Evolutionary conservation across 1,140 invertebrate genomes (phyloP).

Genomic region (Diabrotica undecimpunctata): DNA sequence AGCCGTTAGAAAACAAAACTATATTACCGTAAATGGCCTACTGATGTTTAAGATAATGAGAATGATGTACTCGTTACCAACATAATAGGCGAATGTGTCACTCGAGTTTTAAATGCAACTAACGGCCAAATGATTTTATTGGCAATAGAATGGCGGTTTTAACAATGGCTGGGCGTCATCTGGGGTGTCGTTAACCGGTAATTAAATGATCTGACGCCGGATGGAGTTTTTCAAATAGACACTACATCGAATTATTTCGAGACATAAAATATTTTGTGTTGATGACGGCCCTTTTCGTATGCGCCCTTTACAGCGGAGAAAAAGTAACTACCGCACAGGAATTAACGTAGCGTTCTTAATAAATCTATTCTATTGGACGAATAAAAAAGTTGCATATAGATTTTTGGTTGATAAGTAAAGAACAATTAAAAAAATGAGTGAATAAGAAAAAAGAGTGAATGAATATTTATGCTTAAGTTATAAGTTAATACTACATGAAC

Average conservation of each 20-base stretch:
- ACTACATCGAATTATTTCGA: slow-evolving; percentile 14
- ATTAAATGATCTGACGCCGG: slow-evolving; percentile 40
- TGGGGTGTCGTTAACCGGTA: slow-evolving; percentile 41
- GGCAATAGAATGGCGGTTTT: slow-evolving; percentile 32
- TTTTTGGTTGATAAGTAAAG: too few relatives aligned
- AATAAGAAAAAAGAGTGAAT: too few relatives aligned
- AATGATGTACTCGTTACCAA: background rate
- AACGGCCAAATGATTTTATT: slow-evolving; percentile 40
- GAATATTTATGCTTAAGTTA: too few relatives aligned
- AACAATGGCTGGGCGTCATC: slow-evolving; percentile 32
- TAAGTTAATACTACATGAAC: too few relatives aligned
- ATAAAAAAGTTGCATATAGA: too few relatives aligned
- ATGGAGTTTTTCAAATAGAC: slow-evolving; percentile 32
- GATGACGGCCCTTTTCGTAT: background rate
- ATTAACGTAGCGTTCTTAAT: too few relatives aligned
- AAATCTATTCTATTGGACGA: too few relatives aligned
- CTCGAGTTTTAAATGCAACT: slow-evolving; percentile 28
- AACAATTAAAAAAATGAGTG: too few relatives aligned
- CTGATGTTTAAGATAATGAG: slow-evolving; percentile 6
- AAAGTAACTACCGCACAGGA: too few relatives aligned
- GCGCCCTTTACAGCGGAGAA: background rate
- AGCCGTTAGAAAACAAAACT: background rate
- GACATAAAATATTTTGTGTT: slow-evolving; percentile 12
- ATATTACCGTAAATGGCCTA: background rate
- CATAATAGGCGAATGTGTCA: slow-evolving; percentile 12